phyloP scores from a whole-genome alignment of 2,888 invertebrate genomes.

The Ypsolopha scabrella region DNA sequence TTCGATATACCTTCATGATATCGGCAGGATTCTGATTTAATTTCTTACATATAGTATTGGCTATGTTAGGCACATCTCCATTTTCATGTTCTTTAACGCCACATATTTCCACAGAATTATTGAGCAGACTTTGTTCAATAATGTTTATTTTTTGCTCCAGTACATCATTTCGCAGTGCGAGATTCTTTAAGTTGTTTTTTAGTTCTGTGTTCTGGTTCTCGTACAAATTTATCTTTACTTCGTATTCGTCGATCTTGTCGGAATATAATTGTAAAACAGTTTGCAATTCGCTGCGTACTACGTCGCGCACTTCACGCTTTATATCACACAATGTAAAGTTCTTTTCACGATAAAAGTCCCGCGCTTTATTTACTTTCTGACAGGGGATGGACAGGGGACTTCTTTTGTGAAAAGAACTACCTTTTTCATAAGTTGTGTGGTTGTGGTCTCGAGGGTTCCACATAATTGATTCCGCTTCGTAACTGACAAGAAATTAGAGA shows the following conservation, averaged over 20 bases:
- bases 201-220: slow-evolving; percentile 9
- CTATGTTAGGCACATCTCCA: background rate
- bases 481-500: too few species aligned
- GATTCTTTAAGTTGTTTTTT: slow-evolving; percentile 8
- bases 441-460: too few species aligned
- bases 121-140: slow-evolving; percentile 6
- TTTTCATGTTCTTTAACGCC: slow-evolving; percentile 2
- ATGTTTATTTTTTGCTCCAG: slow-evolving; percentile 9
- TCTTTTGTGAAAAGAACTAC: too few species aligned
- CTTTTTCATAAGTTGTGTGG: too few species aligned
- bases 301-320: background rate
- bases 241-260: slow-evolving; percentile 7
- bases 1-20: background rate
- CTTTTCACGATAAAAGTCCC: too few species aligned
- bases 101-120: slow-evolving; percentile 6
- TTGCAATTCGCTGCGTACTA: background rate
- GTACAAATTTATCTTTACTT: slow-evolving; percentile 6
- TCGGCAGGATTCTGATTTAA: background rate
- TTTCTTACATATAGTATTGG: background rate
- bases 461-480: too few species aligned
- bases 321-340: background rate
- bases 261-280: slow-evolving; percentile 1
- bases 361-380: too few species aligned
- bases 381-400: too few species aligned
- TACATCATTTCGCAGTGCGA: slow-evolving; percentile 5